Evolutionary conservation across 2,113 vertebrate genomes (phyloP), one percentile per base, ranked within the genome.

Genomic region (Mesoclemmys tuberculata): DNA sequence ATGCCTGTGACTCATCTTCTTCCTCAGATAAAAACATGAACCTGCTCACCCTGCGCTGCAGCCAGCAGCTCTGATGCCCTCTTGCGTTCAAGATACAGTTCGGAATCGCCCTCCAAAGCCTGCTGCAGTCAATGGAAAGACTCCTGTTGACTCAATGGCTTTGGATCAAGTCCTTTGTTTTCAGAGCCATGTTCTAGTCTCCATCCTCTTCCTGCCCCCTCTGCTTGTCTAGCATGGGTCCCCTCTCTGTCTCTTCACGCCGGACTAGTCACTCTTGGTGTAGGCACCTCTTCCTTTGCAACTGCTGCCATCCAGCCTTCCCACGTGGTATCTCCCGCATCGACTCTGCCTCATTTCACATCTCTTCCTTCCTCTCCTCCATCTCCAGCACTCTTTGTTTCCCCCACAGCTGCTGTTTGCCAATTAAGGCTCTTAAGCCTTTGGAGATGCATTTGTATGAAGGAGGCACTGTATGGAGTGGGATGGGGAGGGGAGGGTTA

Each of bases 391-490:
- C 85, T 85, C 75, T 64, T n/a, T 78, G 68, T 58, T 35, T 68
- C 58, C 29, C 31, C 29, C 29, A 29, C 29, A 61, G 58, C 54
- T 90, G 58, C 41, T 90, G 14, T 87, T 89, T 92, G 80, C 75
- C 84, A 90, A 87, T 87, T 82, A 89, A 87, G 78, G 56, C 83
- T 93, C 90, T 90, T 61, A 35, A 68, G 31, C 61, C 35, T n/a
- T 68, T 68, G 61, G 61, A 68, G 35, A 68, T 68, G 31, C 31
- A 68, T 68, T n/a, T 68, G 61, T 68, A n/a, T 68, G 35, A 68
- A 35, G 61, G 58, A 31, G 31, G 56, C 31, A 27, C 29, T 61
- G 56, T 31, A 61, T 61, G 58, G 58, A 61, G 29, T 35, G 29
- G 58, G 58, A 35, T 35, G 29, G 29, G 11, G 29, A n/a, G 12